Base-by-base conservation (phyloP, 2,888 invertebrate genomes). In the Athripsodes cinereus region DNA sequence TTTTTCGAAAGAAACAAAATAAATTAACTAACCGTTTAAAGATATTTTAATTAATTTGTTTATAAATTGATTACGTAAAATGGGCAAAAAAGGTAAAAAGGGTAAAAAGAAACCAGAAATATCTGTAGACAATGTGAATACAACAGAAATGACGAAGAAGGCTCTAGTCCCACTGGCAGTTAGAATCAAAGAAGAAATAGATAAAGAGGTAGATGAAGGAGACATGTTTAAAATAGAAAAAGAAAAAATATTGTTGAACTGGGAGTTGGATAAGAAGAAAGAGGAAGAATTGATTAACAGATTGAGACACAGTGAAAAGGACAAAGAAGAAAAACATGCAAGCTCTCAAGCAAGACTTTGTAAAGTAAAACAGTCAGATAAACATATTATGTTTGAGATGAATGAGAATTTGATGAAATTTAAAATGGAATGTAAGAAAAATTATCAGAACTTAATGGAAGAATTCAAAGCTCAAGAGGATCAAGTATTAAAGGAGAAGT, bases 151-250 rank as follows among this genome's bases (percentile, higher is more conserved):
- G 95, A 85, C 87, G 47, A 84, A 94, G 67, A 95, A 96, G 69
- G 90, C 96, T 76, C 79, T 97, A 56, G 94, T 96, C 74, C 86
- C 88, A 61, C 96, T 95, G 70, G 87, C 91, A 13, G 79, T 88
- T 46, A 84, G 86, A 67, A 84, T 96, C 19, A 86, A 92, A 70
- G 92, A 92, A 69, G 95, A 96, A 76, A 81, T 96, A 71, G 95
- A 96, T 69, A 83, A 92, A 58, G 96, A 96, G 72, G 80, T 96
- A 67, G 96, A 96, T 72, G 96, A 97, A 72, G 78, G 96, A 55
- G 96, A 96, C 72, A 96, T 90, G 71, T 96, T 95, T 68, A 96
- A 96, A 74, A 73, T 96, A 67, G 96, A 97, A 76, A 80, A 96
- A 65, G 96, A 96, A 71, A 96, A 96, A 75, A 81, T 96, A 16